Base-by-base conservation (phyloP, 2,888 invertebrate genomes). In the Deilephila porcellus region DNA sequence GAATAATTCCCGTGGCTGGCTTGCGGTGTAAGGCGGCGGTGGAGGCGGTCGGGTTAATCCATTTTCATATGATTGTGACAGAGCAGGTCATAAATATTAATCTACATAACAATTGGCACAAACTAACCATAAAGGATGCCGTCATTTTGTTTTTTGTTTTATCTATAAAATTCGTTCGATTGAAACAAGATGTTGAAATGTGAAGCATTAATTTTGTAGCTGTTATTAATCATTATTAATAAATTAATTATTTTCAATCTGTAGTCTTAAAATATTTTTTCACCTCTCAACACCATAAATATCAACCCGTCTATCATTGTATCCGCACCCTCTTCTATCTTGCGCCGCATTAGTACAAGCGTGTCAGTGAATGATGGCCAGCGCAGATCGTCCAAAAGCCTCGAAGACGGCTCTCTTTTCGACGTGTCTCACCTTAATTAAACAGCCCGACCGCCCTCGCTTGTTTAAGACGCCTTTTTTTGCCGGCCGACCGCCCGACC, bases 361-460 rank as follows among this genome's bases (percentile, higher is more conserved):
- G 76, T 80, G 83, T 83, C 85, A 84, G 82, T 83, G 82, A 87
- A 78, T 78, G 82, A 87, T 86, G 79, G 81, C 81, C 79, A 76
- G 82, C 81, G 81, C 85, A 84, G 80, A 82, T 83, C 85, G 82
- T 79, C 81, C 81, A 76, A 80, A 82, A 82, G 81, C 80, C 81
- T 79, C 78, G 77, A 78, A 75, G 73, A 75, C 79, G 81, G 77
- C 80, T 75, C 75, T 72, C 73, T 76, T 79, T 78, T 75, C 77
- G 76, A 81, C 81, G 78, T 81, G 79, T 83, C 82, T 82, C 81
- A 85, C 85, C 84, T 86, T 87, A 88, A 87, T 86, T 87, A 87
- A 87, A 73, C 64, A 73, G 64, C 37, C 56, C 72, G 56, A 67
- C 59, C 67, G 25, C 67, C 67, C 67, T 19, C 14, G 67, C 45